Percentiles rank a stretch among this genome's conserved stretches.
Evolutionary conservation across 37 sponge, comb jelly and placozoan genomes (phyloP).

Genomic region (Lycopodina hypogea): DNA sequence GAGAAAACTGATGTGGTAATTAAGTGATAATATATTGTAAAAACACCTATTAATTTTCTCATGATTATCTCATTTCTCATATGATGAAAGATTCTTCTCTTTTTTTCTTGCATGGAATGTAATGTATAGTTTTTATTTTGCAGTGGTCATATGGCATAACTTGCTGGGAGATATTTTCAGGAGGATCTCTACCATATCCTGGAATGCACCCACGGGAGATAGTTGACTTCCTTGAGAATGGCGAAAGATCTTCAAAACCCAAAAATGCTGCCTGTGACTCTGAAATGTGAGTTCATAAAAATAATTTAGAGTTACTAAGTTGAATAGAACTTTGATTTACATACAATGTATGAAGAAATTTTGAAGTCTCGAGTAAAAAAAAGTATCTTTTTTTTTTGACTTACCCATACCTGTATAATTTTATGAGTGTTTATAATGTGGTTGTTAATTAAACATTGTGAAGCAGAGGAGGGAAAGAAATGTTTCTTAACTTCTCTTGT

Average conservation of each 20-base stretch:
- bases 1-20: constrained; percentile 31
- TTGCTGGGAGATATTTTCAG: constrained; percentile 53
- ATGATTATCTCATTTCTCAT: not conserved
- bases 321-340: not conserved
- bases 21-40: not conserved
- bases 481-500: too few species aligned
- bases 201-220: constrained; percentile 25
- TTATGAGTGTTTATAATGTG: too few species aligned
- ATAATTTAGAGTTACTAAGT: not conserved
- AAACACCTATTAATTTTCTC: not conserved
- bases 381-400: too few species aligned
- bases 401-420: too few species aligned
- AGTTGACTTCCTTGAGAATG: constrained; percentile 8
- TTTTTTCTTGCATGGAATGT: not conserved
- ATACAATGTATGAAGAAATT: too few species aligned
- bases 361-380: too few species aligned
- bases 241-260: constrained; percentile 10
- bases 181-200: constrained; percentile 47
- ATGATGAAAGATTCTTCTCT: too few species aligned
- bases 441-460: too few species aligned
- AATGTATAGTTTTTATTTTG: too few species aligned
- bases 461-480: too few species aligned
- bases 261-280: constrained; percentile 34
- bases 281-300: constrained; percentile 40
- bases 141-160: constrained; percentile 70